Evolutionary conservation across 2,113 vertebrate species (phyloP).

Genomic region (Tragelaphus scriptus): DNA sequence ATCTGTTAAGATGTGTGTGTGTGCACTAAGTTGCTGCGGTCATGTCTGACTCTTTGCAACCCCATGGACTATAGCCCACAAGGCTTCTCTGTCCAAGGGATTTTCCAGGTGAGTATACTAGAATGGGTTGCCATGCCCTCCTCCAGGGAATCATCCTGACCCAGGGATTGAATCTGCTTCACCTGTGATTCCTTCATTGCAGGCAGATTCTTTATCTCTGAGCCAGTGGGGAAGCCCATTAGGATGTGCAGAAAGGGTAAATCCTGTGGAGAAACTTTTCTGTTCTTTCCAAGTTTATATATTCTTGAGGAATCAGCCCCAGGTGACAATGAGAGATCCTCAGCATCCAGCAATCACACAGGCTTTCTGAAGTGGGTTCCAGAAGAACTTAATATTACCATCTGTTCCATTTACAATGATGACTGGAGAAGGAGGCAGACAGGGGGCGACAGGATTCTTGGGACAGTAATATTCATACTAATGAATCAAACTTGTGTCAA

Average conservation of each 20-base stretch:
- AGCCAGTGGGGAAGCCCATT: not conserved
- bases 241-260: not conserved
- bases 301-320: not conserved
- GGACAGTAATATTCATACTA: not conserved
- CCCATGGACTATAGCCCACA: not conserved
- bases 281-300: not conserved
- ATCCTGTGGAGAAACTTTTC: not conserved
- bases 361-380: not conserved
- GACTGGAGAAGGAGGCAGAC: not conserved
- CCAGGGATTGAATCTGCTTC: not conserved
- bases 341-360: not conserved
- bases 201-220: not conserved
- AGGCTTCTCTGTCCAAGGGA: not conserved
- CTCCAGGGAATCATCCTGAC: not conserved
- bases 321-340: not conserved
- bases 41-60: not conserved
- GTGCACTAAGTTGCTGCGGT: not conserved
- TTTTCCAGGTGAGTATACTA: not conserved
- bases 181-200: not conserved
- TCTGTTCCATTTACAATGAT: not conserved
- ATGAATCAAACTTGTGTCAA: not conserved
- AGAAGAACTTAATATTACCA: not conserved
- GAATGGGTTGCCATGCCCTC: not conserved
- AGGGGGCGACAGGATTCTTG: not conserved
- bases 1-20: not conserved